Evolutionary conservation across 2,888 invertebrate genomes (phyloP).

Genomic region (Phortica magna): DNA sequence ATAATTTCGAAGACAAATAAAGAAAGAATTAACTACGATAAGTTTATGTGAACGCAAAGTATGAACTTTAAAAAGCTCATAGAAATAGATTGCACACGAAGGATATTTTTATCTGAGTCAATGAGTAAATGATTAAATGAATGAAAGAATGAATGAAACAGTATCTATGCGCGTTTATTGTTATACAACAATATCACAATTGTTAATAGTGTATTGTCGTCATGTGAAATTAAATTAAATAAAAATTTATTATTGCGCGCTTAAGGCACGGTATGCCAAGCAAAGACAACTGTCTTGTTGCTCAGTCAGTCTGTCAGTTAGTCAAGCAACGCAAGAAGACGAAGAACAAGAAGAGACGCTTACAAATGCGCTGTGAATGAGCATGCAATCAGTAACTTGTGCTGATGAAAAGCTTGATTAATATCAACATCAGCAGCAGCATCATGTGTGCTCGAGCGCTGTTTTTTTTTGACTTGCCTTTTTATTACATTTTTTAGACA

Average conservation of each 20-base stretch:
- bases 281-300: too few species aligned
- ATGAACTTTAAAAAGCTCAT: neutral
- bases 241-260: constrained; percentile 64
- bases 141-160: constrained; percentile 9
- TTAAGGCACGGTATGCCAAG: constrained; percentile 37
- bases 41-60: neutral
- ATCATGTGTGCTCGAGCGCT: neutral
- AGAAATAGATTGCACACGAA: constrained; percentile 5
- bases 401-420: neutral
- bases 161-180: constrained; percentile 26
- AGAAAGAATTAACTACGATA: neutral
- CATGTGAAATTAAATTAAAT: constrained; percentile 67
- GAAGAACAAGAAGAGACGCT: neutral
- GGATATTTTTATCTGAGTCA: constrained; percentile 11
- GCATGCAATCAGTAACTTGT: constrained; percentile 17
- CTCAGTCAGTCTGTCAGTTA: too few species aligned
- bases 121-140: too few species aligned
- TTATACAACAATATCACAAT: constrained; percentile 33
- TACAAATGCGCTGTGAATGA: constrained; percentile 16
- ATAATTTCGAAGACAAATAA: too few species aligned
- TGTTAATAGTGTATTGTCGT: constrained; percentile 58
- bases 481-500: neutral
- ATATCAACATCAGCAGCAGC: neutral
- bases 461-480: neutral
- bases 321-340: constrained; percentile 54